A percentile compares a stretch with the other conserved stretches of the same genome.
These are phyloP conservation scores for Trichacis sp. DNA, from an alignment of 2,888 invertebrate species.

Conservation along the genomic window DNA sequence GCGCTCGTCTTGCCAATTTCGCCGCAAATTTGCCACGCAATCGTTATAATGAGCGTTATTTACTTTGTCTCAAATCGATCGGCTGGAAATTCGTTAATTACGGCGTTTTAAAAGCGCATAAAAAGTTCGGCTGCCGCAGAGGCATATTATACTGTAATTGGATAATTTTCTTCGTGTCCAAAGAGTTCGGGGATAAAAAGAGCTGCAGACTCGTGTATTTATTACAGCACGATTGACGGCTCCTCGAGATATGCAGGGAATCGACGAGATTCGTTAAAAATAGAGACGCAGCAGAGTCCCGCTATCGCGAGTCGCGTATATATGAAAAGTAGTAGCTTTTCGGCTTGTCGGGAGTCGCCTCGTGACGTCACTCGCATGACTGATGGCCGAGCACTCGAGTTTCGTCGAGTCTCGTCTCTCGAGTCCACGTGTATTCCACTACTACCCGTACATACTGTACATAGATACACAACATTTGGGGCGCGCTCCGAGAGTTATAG, in stretches of 20 bases:
- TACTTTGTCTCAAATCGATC: no score
- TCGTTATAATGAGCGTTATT: background rate
- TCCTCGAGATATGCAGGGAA: no score
- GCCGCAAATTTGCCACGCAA: background rate
- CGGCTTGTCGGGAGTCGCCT: conserved; percentile 56
- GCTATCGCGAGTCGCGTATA: conserved; percentile 46
- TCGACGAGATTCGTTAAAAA: no score
- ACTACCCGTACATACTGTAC: background rate
- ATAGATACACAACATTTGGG: background rate
- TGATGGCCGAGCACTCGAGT: conserved; percentile 25
- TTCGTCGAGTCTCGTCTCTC: background rate
- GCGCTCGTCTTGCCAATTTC: background rate
- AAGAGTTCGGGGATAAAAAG: no score
- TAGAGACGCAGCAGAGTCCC: no score
- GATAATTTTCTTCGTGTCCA: no score
- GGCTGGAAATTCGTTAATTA: background rate
- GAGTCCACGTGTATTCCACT: conserved; percentile 18
- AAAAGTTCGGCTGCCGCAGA: no score
- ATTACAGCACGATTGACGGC: no score
- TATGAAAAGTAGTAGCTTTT: no score
- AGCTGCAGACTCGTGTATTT: no score
- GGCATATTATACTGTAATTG: no score
- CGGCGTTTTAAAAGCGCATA: background rate
- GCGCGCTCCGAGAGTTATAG: background rate
- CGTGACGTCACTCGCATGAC: conserved; percentile 49